Conservation (phyloP, 53 echinoderm and acorn worm species). For the Apostichopus leukothele region DNA sequence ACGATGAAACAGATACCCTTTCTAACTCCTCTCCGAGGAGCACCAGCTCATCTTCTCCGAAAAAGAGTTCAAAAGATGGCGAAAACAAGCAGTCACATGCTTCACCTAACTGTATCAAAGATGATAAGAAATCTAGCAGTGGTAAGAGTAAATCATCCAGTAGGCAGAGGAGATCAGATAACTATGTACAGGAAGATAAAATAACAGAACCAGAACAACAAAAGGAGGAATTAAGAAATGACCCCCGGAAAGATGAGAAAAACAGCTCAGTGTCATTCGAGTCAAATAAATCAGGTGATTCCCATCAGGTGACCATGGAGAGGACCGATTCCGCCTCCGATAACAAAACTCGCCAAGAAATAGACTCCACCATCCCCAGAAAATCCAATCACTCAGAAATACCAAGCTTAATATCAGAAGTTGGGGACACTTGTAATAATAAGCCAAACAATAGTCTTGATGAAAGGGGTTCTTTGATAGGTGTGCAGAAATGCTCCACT, state of each 20-base stretch:
- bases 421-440: not conserved
- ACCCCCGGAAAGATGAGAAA: not conserved
- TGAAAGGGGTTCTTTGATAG: not conserved
- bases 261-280: not conserved
- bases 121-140: not conserved
- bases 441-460: not conserved
- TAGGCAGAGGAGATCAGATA: not conserved
- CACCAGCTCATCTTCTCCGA: not conserved
- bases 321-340: not conserved
- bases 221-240: not conserved
- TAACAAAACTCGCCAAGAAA: too few species aligned
- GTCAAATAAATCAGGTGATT: not conserved
- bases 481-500: not conserved
- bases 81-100: not conserved
- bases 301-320: not conserved
- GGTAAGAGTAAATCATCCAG: not conserved
- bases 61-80: not conserved
- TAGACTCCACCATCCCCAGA: too few species aligned
- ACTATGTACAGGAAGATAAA: not conserved
- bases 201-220: not conserved
- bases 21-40: not conserved
- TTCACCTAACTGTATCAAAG: not conserved
- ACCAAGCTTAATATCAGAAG: too few species aligned
- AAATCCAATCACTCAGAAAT: too few species aligned
- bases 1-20: not conserved